Evolutionary conservation across 2,888 invertebrate genomes (phyloP).

Genomic region (Phasia obesa): DNA sequence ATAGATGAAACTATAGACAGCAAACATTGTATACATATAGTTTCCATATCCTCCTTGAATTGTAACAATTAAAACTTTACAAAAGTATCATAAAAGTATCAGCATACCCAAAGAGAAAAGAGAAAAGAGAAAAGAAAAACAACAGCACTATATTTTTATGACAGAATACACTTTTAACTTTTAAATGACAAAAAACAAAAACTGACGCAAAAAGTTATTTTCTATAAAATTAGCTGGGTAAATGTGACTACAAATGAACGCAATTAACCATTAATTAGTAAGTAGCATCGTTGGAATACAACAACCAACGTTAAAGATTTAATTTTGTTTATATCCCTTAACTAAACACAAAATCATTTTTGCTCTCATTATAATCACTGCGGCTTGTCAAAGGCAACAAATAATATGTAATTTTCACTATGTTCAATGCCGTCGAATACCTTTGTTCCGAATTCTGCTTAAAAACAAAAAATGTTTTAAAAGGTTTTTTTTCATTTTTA

Average conservation of each 20-base stretch:
- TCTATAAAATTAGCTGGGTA: constrained; percentile 5
- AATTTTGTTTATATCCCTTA: background rate
- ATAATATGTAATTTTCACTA: background rate
- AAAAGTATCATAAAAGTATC: too few species aligned
- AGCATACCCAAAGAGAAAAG: too few species aligned
- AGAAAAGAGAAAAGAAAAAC: too few species aligned
- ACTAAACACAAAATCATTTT: background rate
- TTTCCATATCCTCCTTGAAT: too few species aligned
- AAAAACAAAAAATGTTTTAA: background rate
- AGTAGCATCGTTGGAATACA: constrained; percentile 14
- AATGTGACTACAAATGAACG: constrained; percentile 44
- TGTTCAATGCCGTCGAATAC: background rate
- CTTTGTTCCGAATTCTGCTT: background rate
- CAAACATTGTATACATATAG: too few species aligned
- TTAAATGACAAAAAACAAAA: too few species aligned
- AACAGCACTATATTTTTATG: too few species aligned
- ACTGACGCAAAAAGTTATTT: background rate
- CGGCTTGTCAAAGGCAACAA: background rate
- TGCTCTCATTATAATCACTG: background rate
- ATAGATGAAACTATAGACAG: too few species aligned
- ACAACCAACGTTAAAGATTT: constrained; percentile 16
- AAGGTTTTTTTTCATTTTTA: background rate
- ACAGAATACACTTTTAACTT: too few species aligned
- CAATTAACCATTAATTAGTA: constrained; percentile 58
- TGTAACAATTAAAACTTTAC: too few species aligned